Evolutionary conservation across 2,113 vertebrate genomes (phyloP), one percentile per base, ranked within the genome.

Genomic region (Mugil cephalus): DNA sequence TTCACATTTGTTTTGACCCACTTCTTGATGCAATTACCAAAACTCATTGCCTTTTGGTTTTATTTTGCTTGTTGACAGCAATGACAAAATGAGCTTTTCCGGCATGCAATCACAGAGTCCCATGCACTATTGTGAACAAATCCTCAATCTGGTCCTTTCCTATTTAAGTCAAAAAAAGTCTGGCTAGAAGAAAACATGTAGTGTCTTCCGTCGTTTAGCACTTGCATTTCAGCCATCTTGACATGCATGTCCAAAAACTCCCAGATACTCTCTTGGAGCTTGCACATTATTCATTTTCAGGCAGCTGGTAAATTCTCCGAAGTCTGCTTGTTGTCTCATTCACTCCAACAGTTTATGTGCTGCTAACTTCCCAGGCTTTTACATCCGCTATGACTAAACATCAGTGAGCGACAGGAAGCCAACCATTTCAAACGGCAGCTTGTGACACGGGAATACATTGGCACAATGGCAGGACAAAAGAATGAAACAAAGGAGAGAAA

Each of bases 271-370:
- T 73, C 52, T 48, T 65, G 65, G 66, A 9, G 4, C 66, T 62
- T 47, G 69, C 65, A 63, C 58, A 59, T 83, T 69, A 73, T 66
- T 84, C 42, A 66, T 84, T 84, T 62, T 76, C 62, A 67, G 73
- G 78, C 73, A 80, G 79, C 79, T 82, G 76, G 63, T 80, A 50
- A 65, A 76, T 48, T 87, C 82, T 84, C 82, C 34, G 36, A 77
- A 69, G 79, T 78, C 78, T 67, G 40, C 68, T 82, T 81, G 70
- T 66, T 76, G 81, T 81, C 76, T 81, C 52, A 40, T 18, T 80
- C 61, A 61, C 35, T 56, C 63, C 48, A 71, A 56, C 66, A 67
- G 60, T 73, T 69, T 73, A 71, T 75, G 65, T 73, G 38, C 53
- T 1, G 11, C 18, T 69, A 53, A 62, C 59, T 74, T 46, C 61